Conservation (phyloP, 2,888 invertebrate genomes). For the Andrena bicolor region DNA sequence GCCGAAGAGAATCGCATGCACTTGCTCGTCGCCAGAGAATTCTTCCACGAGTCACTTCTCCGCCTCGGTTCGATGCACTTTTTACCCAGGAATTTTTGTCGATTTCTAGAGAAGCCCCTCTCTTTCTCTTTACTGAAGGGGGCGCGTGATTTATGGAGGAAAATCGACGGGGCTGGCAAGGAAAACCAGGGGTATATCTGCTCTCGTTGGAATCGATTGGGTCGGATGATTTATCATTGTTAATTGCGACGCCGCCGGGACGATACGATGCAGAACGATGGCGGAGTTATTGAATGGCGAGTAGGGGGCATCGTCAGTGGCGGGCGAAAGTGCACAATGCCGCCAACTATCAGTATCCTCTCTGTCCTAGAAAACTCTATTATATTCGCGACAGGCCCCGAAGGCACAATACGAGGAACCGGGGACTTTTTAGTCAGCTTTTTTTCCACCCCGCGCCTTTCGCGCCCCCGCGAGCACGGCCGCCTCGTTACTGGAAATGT, state of each 20-base stretch:
- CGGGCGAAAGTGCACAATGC: slow-evolving; percentile 66
- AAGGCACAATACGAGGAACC: slow-evolving; percentile 59
- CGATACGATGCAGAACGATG: slow-evolving; percentile 32
- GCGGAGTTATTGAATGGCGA: slow-evolving; percentile 51
- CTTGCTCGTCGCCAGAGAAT: slow-evolving; percentile 41
- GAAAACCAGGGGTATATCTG: slow-evolving; percentile 9
- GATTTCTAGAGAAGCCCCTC: slow-evolving; percentile 31
- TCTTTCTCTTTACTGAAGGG: not conserved
- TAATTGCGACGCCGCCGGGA: slow-evolving; percentile 27
- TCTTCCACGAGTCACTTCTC: slow-evolving; percentile 31
- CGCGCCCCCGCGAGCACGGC: not conserved
- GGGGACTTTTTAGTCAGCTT: slow-evolving; percentile 45
- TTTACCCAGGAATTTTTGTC: slow-evolving; percentile 45
- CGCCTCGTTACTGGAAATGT: slow-evolving; percentile 57
- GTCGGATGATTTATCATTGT: not conserved
- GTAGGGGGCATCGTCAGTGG: slow-evolving; percentile 46
- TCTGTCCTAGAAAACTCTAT: slow-evolving; percentile 70
- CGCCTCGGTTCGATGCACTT: slow-evolving; percentile 35
- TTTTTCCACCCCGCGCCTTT: not conserved
- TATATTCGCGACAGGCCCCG: slow-evolving; percentile 57
- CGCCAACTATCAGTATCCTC: slow-evolving; percentile 66
- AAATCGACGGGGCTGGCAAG: slow-evolving; percentile 26
- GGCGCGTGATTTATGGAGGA: slow-evolving; percentile 44
- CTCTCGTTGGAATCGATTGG: not conserved
- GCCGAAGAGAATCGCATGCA: slow-evolving; percentile 54